phyloP scores from a whole-genome alignment of 2,797 vertebrate genomes.

The Phalloptychus januarius region DNA sequence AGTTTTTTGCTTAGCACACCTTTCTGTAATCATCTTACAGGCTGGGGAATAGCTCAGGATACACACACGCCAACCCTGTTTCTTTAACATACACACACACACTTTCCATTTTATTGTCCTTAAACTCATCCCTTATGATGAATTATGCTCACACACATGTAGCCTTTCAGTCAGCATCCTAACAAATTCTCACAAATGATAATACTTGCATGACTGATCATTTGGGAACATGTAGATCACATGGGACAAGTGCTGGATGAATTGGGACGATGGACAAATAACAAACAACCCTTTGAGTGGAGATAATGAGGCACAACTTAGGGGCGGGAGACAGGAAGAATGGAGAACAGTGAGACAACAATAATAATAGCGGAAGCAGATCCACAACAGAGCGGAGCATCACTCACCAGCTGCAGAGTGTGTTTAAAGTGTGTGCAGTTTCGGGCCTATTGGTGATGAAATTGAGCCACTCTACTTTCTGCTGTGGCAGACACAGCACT shows the following conservation, averaged over 20 bases:
- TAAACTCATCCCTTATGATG: background rate
- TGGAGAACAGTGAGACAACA: conserved; percentile 20
- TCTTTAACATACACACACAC: conserved; percentile 11
- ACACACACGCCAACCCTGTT: conserved; percentile 4
- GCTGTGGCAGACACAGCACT: background rate
- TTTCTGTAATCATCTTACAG: conserved; percentile 72
- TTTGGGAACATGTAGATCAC: conserved; percentile 42
- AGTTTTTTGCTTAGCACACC: conserved; percentile 68
- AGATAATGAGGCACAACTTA: conserved; percentile 39
- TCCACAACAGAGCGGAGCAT: conserved; percentile 7
- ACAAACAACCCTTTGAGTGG: conserved; percentile 4
- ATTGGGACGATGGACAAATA: conserved; percentile 24
- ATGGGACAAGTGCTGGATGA: conserved; percentile 33
- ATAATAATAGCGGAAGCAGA: conserved; percentile 23
- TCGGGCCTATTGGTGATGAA: conserved; percentile 7
- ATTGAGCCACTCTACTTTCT: background rate
- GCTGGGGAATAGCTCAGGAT: conserved; percentile 38
- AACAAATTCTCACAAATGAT: conserved; percentile 12
- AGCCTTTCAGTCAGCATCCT: conserved; percentile 8
- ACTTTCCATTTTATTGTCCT: conserved; percentile 1
- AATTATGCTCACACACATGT: background rate
- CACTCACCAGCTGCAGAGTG: conserved; percentile 7
- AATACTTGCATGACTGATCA: conserved; percentile 41
- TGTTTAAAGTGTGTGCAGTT: background rate
- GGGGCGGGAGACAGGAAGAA: conserved; percentile 17